A percentile compares a stretch with the other conserved stretches of the same genome.
Conservation (phyloP, 2,888 invertebrate species). For the Saturnia japonica region DNA sequence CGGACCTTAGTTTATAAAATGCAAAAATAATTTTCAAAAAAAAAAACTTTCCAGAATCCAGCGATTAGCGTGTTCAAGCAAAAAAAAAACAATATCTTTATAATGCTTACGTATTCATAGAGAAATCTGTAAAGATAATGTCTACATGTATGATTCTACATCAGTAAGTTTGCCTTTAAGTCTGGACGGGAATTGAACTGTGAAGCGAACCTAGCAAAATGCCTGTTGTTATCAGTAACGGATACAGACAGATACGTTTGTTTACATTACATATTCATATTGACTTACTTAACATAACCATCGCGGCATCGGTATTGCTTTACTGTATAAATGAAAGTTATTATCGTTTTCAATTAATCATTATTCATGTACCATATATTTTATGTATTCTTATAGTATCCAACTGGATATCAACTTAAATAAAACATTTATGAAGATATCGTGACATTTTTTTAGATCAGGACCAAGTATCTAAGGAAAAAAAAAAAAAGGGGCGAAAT, state of each 20-base stretch:
- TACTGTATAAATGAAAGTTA: neutral
- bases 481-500: too few species aligned
- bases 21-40: too few species aligned
- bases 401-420: too few species aligned
- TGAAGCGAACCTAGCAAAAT: neutral
- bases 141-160: neutral
- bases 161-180: neutral
- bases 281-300: neutral
- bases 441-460: too few species aligned
- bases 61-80: too few species aligned
- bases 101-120: too few species aligned
- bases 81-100: too few species aligned
- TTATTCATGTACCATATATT: neutral
- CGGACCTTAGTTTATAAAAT: too few species aligned
- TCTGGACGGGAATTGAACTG: neutral
- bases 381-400: too few species aligned
- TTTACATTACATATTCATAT: conserved; percentile 1
- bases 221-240: conserved; percentile 2
- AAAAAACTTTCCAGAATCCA: too few species aligned
- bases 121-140: neutral
- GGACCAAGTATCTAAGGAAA: too few species aligned
- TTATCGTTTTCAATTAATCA: neutral
- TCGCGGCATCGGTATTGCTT: neutral
- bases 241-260: neutral
- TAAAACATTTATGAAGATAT: too few species aligned